These are phyloP conservation scores for Pilophorus perplexus DNA, from an alignment of 2,888 invertebrate species.

Conservation along the genomic window DNA sequence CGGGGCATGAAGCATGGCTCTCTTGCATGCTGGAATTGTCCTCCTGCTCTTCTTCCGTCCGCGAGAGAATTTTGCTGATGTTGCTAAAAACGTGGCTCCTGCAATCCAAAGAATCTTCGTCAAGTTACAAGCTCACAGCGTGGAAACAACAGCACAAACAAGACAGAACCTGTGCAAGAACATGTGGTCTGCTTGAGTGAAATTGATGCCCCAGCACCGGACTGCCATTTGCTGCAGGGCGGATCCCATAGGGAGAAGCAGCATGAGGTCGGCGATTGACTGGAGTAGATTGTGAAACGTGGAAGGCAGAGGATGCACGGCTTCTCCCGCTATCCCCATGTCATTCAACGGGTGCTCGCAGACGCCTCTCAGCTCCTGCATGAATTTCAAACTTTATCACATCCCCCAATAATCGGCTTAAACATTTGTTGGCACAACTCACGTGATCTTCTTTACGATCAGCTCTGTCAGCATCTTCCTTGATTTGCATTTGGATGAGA, in stretches of 20 bases:
- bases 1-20: slow-evolving; percentile 57
- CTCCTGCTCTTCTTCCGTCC: slow-evolving; percentile 77
- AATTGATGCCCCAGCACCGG: slow-evolving; percentile 88
- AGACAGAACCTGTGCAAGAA: slow-evolving; percentile 73
- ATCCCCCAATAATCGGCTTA: slow-evolving; percentile 6
- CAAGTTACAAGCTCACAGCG: background rate
- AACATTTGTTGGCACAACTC: too few relatives aligned
- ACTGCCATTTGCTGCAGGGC: slow-evolving; percentile 88
- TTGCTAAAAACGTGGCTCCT: slow-evolving; percentile 92
- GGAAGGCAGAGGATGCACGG: slow-evolving; percentile 56
- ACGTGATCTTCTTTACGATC: slow-evolving; percentile 55
- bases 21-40: slow-evolving; percentile 62
- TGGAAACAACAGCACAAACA: too few relatives aligned
- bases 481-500: slow-evolving; percentile 48
- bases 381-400: background rate
- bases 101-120: slow-evolving; percentile 44
- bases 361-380: slow-evolving; percentile 58
- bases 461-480: slow-evolving; percentile 58
- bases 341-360: slow-evolving; percentile 80
- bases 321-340: slow-evolving; percentile 67
- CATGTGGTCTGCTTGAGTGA: slow-evolving; percentile 82
- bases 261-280: slow-evolving; percentile 88
- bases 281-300: slow-evolving; percentile 84
- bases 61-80: slow-evolving; percentile 90
- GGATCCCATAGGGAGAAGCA: slow-evolving; percentile 80